phyloP scores from a whole-genome alignment of 2,888 invertebrate species.

The Lithophane semibrunnea region DNA sequence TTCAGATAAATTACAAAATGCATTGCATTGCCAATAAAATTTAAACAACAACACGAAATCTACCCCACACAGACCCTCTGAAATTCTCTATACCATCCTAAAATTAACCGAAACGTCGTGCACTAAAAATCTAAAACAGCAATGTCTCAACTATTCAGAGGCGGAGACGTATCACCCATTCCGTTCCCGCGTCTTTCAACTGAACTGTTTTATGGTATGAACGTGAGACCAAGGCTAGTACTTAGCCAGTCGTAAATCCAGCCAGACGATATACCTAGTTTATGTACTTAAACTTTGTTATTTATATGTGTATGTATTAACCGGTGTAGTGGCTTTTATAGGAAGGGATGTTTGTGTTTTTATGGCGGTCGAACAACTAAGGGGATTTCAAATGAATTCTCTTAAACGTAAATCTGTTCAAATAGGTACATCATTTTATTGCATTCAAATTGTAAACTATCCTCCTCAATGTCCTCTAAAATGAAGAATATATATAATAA shows the following conservation, averaged over 20 bases:
- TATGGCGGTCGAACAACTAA: constrained; percentile 3
- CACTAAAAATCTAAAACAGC: constrained; percentile 62
- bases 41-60: constrained; percentile 15
- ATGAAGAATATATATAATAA: background rate
- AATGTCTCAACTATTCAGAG: constrained; percentile 63
- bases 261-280: constrained; percentile 66
- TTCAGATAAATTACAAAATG: constrained; percentile 11
- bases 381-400: constrained; percentile 3
- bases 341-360: constrained; percentile 22
- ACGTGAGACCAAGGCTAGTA: constrained; percentile 81
- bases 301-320: constrained; percentile 57
- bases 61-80: constrained; percentile 6
- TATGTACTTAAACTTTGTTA: constrained; percentile 63
- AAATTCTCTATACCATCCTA: constrained; percentile 31
- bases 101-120: constrained; percentile 59
- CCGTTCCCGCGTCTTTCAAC: constrained; percentile 67
- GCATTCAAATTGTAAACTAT: background rate
- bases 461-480: background rate
- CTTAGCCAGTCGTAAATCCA: constrained; percentile 82
- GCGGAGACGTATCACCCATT: constrained; percentile 62
- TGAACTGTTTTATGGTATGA: constrained; percentile 85
- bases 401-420: background rate
- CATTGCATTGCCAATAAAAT: constrained; percentile 27
- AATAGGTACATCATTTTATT: background rate
- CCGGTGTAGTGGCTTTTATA: constrained; percentile 39